Evolutionary conservation across 2,888 invertebrate species (phyloP).

Genomic region (Agonum fuliginosum): DNA sequence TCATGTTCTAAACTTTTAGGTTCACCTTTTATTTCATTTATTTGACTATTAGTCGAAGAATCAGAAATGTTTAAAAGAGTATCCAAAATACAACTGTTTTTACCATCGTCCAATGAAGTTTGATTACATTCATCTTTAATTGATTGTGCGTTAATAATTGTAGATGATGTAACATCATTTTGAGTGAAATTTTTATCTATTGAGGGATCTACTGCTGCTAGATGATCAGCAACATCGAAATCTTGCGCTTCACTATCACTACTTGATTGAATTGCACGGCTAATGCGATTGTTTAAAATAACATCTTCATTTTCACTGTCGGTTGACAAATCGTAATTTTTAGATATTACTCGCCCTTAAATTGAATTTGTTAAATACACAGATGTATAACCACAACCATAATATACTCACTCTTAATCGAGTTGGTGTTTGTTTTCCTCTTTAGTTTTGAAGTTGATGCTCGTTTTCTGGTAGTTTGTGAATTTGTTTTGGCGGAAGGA

Average conservation of each 20-base stretch:
- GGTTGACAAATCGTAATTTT: not conserved
- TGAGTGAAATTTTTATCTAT: not conserved
- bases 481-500: not conserved
- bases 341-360: not conserved
- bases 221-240: not conserved
- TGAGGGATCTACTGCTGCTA: too few relatives aligned
- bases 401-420: conserved; percentile 24
- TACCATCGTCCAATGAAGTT: not conserved
- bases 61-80: not conserved
- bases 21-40: not conserved
- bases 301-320: not conserved
- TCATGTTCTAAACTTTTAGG: not conserved
- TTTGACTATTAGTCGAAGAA: not conserved
- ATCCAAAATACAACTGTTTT: conserved; percentile 1
- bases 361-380: not conserved
- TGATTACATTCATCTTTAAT: not conserved
- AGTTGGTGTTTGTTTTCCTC: not conserved
- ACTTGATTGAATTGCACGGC: not conserved
- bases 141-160: not conserved
- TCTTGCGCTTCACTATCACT: conserved; percentile 16
- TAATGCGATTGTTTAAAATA: not conserved
- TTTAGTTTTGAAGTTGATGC: not conserved
- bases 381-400: not conserved
- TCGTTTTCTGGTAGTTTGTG: not conserved
- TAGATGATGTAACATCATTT: not conserved